Conservation (phyloP, 2,113 vertebrate genomes). For the Menidia beryllina region DNA sequence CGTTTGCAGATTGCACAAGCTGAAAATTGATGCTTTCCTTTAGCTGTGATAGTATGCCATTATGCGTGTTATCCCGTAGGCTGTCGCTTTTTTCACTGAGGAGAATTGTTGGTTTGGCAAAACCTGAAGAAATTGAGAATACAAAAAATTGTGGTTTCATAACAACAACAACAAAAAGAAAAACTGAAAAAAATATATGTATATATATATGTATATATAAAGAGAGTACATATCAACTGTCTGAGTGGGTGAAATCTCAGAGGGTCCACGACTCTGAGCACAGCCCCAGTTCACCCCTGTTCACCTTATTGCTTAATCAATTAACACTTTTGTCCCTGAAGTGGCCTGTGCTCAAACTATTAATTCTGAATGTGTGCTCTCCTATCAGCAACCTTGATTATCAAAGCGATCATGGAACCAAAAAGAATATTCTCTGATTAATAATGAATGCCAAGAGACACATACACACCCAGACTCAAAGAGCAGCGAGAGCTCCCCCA, state of each 20-base stretch:
- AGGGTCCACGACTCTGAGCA: slow-evolving; percentile 21
- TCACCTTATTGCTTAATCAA: slow-evolving; percentile 65
- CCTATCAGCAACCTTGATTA: slow-evolving; percentile 69
- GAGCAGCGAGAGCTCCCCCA: slow-evolving; percentile 4
- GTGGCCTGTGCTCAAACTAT: slow-evolving; percentile 54
- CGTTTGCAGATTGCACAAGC: too few relatives aligned
- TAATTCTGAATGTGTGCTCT: slow-evolving; percentile 51
- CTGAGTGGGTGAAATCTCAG: slow-evolving; percentile 11
- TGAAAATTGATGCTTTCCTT: too few relatives aligned
- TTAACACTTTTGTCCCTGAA: slow-evolving; percentile 57
- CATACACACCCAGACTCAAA: neutral
- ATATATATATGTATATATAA: too few relatives aligned
- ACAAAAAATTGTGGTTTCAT: neutral
- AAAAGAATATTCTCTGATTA: slow-evolving; percentile 64
- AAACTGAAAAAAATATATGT: too few relatives aligned
- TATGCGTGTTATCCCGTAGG: too few relatives aligned
- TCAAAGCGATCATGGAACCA: slow-evolving; percentile 67
- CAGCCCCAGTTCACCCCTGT: slow-evolving; percentile 20
- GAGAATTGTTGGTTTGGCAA: too few relatives aligned
- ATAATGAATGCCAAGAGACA: slow-evolving; percentile 56
- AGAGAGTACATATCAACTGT: neutral
- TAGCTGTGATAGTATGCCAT: too few relatives aligned
- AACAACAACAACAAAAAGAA: neutral
- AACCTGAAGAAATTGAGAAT: too few relatives aligned
- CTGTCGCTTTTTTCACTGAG: too few relatives aligned